Conservation (phyloP, 35 echinoderm and acorn worm genomes). For the Lytechinus pictus region DNA sequence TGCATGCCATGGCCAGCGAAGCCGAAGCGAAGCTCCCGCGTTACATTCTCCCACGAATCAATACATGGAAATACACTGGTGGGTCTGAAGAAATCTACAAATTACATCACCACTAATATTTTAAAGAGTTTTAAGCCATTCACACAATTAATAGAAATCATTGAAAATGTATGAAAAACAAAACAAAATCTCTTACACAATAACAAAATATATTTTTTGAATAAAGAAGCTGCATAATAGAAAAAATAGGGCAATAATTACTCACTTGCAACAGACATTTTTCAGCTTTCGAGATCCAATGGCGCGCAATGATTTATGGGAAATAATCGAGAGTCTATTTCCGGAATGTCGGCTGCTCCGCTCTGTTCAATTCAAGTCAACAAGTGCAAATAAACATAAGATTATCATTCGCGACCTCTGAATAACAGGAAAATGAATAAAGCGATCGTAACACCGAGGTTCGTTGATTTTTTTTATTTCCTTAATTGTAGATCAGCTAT, state of each 20-base stretch:
- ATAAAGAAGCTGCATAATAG: neutral
- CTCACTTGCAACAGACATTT: slow-evolving; percentile 33
- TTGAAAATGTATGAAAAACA: neutral
- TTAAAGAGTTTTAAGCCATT: neutral
- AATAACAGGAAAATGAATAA: neutral
- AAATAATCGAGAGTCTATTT: neutral
- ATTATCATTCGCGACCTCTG: neutral
- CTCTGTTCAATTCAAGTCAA: neutral
- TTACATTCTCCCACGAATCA: neutral
- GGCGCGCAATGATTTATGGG: slow-evolving; percentile 8
- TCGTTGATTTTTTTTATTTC: no score
- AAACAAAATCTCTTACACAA: neutral
- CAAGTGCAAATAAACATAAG: neutral
- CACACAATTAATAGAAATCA: neutral
- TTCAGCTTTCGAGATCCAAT: neutral
- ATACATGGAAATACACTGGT: neutral
- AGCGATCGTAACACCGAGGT: slow-evolving; percentile 21
- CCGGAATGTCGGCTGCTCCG: neutral
- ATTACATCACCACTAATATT: neutral
- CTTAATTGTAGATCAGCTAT: no score
- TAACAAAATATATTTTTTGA: neutral
- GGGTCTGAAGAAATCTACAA: neutral
- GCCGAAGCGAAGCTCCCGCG: no score
- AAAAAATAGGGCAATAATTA: neutral
- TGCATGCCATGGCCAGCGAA: no score